Evolutionary conservation across 2,797 vertebrate genomes (phyloP).

Genomic region (Cottoperca gobio): DNA sequence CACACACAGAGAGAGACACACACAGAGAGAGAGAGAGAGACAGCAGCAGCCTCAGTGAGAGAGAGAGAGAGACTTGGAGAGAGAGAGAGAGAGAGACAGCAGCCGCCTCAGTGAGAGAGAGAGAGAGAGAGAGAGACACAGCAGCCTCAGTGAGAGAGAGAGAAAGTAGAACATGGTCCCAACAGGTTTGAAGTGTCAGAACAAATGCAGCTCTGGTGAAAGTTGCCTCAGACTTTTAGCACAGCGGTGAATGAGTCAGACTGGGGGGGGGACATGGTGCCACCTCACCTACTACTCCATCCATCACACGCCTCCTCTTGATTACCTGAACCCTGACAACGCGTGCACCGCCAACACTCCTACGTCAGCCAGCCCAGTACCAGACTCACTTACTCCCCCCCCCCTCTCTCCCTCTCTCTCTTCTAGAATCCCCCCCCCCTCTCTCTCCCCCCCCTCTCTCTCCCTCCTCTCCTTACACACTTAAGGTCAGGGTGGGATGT

Average conservation of each 20-base stretch:
- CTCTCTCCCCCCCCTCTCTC: conserved; percentile 51
- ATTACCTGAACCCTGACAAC: conserved; percentile 65
- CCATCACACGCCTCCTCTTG: conserved; percentile 68
- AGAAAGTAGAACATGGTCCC: conserved; percentile 26
- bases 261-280: background rate
- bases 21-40: too few relatives aligned
- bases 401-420: conserved; percentile 39
- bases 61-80: too few relatives aligned
- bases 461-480: too few relatives aligned
- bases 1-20: too few relatives aligned
- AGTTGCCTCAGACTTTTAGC: conserved; percentile 35
- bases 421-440: too few relatives aligned
- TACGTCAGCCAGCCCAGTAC: conserved; percentile 52
- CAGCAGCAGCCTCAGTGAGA: too few relatives aligned
- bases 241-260: conserved; percentile 35
- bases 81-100: too few relatives aligned
- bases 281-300: conserved; percentile 55
- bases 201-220: conserved; percentile 37
- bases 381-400: conserved; percentile 43
- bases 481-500: conserved; percentile 71
- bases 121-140: too few relatives aligned
- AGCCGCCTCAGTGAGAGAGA: too few relatives aligned
- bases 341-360: conserved; percentile 43
- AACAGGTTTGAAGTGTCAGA: conserved; percentile 42
- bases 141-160: background rate